Conservation (phyloP, 2,888 invertebrate genomes). For the Phyllotreta striolata region DNA sequence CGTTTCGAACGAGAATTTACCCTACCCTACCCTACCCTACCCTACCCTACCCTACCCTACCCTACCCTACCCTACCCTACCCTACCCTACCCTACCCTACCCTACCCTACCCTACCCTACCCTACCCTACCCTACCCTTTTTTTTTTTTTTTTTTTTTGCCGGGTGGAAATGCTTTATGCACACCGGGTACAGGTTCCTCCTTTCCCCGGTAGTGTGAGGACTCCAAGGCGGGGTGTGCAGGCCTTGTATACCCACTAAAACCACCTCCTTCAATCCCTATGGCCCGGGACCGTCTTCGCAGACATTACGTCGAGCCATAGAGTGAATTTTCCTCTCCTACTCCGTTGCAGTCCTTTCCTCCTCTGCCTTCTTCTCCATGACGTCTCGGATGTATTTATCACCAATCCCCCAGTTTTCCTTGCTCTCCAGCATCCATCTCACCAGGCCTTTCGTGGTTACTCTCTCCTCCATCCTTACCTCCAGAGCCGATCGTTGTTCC, state of each 20-base stretch:
- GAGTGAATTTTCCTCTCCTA: background rate
- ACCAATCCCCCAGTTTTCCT: background rate
- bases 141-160: no score
- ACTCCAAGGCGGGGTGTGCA: background rate
- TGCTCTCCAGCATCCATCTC: background rate
- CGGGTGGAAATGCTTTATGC: no score
- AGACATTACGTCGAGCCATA: slow-evolving; percentile 3
- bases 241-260: slow-evolving; percentile 6
- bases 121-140: no score
- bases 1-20: no score
- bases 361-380: background rate
- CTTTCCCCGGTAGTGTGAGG: slow-evolving; percentile 1
- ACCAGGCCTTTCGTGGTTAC: background rate
- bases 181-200: no score
- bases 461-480: background rate
- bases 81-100: no score
- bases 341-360: no score
- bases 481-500: no score
- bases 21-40: no score
- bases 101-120: no score
- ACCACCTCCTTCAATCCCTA: background rate
- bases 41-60: no score
- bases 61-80: no score
- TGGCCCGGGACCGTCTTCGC: background rate
- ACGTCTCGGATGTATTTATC: background rate